These are phyloP conservation scores for Machimus atricapillus DNA, from an alignment of 2,888 invertebrate species.

Conservation along the genomic window DNA sequence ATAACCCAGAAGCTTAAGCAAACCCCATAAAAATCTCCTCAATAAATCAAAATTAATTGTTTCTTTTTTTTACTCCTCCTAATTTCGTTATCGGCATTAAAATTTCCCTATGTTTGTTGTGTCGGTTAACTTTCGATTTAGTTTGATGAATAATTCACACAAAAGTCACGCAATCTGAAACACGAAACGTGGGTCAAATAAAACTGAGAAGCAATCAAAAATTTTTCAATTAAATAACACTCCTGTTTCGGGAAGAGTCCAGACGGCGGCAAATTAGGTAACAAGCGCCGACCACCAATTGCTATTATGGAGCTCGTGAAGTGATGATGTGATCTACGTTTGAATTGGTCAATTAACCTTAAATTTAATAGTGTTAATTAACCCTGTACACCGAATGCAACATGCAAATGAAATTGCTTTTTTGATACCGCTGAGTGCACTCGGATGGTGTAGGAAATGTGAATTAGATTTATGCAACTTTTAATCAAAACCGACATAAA, in stretches of 20 bases:
- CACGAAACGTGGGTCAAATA: not conserved
- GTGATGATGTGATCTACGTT: not conserved
- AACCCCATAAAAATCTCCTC: not conserved
- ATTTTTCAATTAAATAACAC: not conserved
- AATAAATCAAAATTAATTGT: not conserved
- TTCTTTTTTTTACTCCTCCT: not conserved
- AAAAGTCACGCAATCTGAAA: not conserved
- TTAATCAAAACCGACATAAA: not conserved
- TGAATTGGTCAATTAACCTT: not conserved
- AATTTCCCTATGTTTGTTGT: not conserved
- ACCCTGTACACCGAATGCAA: not conserved
- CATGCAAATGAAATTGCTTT: not conserved
- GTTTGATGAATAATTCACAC: not conserved
- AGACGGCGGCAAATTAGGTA: not conserved
- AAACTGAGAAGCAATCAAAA: not conserved
- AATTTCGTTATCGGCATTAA: not conserved
- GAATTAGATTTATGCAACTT: not conserved
- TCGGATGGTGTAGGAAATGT: not conserved
- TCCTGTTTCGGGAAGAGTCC: not conserved
- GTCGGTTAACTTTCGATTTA: not conserved
- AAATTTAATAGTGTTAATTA: not conserved
- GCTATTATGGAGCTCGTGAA: not conserved
- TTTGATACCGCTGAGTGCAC: not conserved
- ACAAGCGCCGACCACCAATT: not conserved
- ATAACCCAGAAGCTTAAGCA: not conserved